phyloP scores from a whole-genome alignment of 2,888 invertebrate genomes.

The Frankliniella intonsa region DNA sequence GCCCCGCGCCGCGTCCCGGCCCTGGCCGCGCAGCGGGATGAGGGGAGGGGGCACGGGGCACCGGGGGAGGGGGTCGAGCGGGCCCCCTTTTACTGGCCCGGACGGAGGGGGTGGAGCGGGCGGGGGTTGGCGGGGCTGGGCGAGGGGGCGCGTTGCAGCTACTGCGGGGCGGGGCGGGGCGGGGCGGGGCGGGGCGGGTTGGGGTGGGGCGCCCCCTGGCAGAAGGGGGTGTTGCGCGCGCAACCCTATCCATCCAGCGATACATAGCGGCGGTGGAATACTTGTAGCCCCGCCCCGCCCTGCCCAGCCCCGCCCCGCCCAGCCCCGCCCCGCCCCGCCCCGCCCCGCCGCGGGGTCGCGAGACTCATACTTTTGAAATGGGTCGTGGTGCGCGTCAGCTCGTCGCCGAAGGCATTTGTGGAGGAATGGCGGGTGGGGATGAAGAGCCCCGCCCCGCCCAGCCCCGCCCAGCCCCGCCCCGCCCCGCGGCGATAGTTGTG shows the following conservation, averaged over 20 bases:
- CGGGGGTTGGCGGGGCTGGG: too few species aligned
- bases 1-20: not conserved
- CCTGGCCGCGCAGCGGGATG: not conserved
- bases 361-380: not conserved
- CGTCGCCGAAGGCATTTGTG: not conserved
- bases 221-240: slow-evolving; percentile 12
- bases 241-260: not conserved
- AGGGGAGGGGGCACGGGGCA: not conserved
- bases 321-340: too few species aligned
- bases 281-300: slow-evolving; percentile 1
- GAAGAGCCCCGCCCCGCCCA: not conserved
- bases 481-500: not conserved
- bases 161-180: not conserved
- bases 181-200: not conserved
- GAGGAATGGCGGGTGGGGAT: too few species aligned
- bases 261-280: not conserved
- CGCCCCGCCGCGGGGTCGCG: not conserved
- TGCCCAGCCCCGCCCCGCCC: too few species aligned
- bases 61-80: not conserved
- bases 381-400: not conserved
- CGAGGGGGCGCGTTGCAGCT: not conserved
- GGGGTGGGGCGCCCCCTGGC: not conserved
- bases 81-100: too few species aligned
- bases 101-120: too few species aligned
- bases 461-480: not conserved